Evolutionary conservation across 2,797 vertebrate genomes (phyloP).

Genomic region (Tapera naevia): DNA sequence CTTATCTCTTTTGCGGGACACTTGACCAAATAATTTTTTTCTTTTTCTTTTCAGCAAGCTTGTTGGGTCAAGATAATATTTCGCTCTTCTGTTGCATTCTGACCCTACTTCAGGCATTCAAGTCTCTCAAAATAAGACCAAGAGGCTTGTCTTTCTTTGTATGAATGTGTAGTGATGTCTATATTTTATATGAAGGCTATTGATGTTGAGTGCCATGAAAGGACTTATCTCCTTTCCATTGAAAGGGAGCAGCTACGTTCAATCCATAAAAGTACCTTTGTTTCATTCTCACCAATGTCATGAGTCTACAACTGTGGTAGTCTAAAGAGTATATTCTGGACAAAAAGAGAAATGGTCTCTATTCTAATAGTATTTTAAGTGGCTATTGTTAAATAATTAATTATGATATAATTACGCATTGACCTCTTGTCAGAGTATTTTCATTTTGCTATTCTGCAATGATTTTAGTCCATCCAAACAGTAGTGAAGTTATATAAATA

Average conservation of each 20-base stretch:
- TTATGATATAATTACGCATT: neutral
- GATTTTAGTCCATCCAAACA: neutral
- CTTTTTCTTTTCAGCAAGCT: neutral
- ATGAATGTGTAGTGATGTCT: fast-evolving
- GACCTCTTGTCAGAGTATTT: neutral
- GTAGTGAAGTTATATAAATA: neutral
- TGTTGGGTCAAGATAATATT: neutral
- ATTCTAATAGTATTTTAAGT: neutral
- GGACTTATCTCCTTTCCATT: neutral
- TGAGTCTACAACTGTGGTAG: neutral
- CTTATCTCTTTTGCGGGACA: neutral
- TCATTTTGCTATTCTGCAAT: neutral
- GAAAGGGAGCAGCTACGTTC: neutral
- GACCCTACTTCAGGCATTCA: neutral
- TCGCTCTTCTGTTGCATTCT: neutral
- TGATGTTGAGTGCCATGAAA: neutral
- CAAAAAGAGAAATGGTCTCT: neutral
- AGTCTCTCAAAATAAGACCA: neutral
- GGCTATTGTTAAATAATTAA: neutral
- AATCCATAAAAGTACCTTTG: neutral
- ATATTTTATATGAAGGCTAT: neutral
- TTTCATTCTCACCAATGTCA: neutral
- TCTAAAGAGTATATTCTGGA: neutral
- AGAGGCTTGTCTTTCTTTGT: neutral
- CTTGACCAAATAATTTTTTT: neutral